A percentile compares a stretch with the other conserved stretches of the same genome.
Evolutionary conservation across 1,140 invertebrate genomes (phyloP).

Genomic region (Galleria mellonella): DNA sequence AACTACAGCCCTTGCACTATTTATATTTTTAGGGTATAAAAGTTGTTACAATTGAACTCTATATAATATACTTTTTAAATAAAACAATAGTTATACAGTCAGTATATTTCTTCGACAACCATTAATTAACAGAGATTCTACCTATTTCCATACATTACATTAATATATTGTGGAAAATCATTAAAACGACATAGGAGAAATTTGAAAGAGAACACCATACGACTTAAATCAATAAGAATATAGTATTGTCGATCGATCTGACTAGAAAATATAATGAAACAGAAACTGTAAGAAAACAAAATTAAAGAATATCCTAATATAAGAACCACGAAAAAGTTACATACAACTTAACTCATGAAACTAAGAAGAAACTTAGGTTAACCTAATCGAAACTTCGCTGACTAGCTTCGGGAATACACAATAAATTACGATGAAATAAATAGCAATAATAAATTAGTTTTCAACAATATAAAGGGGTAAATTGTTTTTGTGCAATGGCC

Average conservation of each 20-base stretch:
- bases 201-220: not conserved
- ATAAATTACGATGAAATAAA: conserved; percentile 44
- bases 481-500: not conserved
- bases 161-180: conserved; percentile 5
- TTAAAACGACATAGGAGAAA: conserved; percentile 1
- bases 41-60: conserved; percentile 5
- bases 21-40: not conserved
- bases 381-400: conserved; percentile 52
- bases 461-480: conserved; percentile 5
- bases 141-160: conserved; percentile 18
- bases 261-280: conserved; percentile 47
- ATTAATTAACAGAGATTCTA: conserved; percentile 33
- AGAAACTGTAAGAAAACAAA: conserved; percentile 37
- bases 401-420: conserved; percentile 63
- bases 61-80: conserved; percentile 28
- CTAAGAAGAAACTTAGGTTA: conserved; percentile 39
- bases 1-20: too few relatives aligned
- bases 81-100: conserved; percentile 25
- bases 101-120: conserved; percentile 29
- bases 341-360: conserved; percentile 30
- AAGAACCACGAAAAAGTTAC: conserved; percentile 30
- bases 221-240: not conserved
- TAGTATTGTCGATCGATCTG: conserved; percentile 33
- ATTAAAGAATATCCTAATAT: conserved; percentile 33
- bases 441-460: conserved; percentile 40